Base-by-base conservation (phyloP, 2,888 invertebrate genomes). In the Andrena trimmerana region DNA sequence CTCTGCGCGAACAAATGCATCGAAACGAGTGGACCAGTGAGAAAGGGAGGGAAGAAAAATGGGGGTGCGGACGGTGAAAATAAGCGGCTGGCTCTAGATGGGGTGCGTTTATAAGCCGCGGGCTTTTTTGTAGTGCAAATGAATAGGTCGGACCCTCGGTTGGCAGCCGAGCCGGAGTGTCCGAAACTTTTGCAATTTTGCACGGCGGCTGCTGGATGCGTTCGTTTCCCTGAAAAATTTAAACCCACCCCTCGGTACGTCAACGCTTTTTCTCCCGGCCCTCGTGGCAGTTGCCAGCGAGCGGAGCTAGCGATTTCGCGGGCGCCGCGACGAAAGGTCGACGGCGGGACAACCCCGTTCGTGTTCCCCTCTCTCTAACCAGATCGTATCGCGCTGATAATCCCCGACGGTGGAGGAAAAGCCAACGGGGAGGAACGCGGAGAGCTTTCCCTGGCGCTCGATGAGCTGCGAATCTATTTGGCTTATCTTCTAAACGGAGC, bases 401-500 rank as follows among this genome's bases (percentile, higher is more conserved):
- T 76, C 69, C 54, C 59, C n/a, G 1, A 5, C 2, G 75, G 42
- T 42, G 36, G 10, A 27, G 50, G 31, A 67, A 10, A 73, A 62
- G 24, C 24, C 33, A 27, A 31, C 50, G 8, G 27, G 8, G 24
- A 27, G 16, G 71, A 50, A 65, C 60, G 48, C 54, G 42, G 36
- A 7, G 50, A 42, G 31, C 20, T 65, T 20, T 52, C 24, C 54
- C 66, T 16, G 24, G 10, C 27, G 71, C 24, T 59, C 75, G 60
- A 81, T 54, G 75, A 85, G 65, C 52, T 80, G 69, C 76, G 85
- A 87, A 90, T 90, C 86, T 89, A 86, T 83, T 86, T 89, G 84
- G 86, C 85, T 90, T 89, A 90, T 90, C 88, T 89, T 82, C 86
- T 84, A 86, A 88, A 84, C 83, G 84, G 70, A 81, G 60, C 69